A percentile compares a stretch with the other conserved stretches of the same genome.
phyloP scores from a whole-genome alignment of 2,113 vertebrate genomes.

The Fulica atra region DNA sequence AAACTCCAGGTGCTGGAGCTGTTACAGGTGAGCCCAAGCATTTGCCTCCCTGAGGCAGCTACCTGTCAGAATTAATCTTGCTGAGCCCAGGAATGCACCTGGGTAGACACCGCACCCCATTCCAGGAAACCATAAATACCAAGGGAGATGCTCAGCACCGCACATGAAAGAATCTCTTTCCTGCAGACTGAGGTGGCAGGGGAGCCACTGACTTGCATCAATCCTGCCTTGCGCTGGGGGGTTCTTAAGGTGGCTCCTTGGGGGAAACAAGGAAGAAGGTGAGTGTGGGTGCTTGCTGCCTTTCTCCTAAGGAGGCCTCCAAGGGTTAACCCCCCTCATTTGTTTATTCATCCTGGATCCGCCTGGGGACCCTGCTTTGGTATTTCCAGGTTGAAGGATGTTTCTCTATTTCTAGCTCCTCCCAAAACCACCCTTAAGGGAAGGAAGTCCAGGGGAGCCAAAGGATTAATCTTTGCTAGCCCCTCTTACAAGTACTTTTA shows the following conservation, averaged over 20 bases:
- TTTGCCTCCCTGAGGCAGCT: constrained; percentile 14
- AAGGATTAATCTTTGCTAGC: not conserved
- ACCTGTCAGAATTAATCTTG: constrained; percentile 57
- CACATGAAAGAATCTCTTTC: constrained; percentile 42
- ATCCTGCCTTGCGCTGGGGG: not conserved
- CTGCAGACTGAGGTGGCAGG: not conserved
- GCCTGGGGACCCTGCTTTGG: not conserved
- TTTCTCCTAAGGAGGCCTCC: not conserved
- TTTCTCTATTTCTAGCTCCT: not conserved
- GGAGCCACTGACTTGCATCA: not conserved
- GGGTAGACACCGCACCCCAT: constrained; percentile 16
- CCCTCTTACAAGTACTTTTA: not conserved
- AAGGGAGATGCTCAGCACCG: not conserved
- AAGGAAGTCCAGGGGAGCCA: not conserved
- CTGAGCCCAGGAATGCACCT: constrained; percentile 19
- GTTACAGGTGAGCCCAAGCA: constrained; percentile 44
- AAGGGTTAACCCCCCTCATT: not conserved
- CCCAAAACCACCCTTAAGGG: not conserved
- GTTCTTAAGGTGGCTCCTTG: constrained; percentile 16
- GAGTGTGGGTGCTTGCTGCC: not conserved
- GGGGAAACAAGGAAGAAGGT: not conserved
- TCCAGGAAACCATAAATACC: constrained; percentile 51
- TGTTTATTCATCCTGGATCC: not conserved
- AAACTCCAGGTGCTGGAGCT: constrained; percentile 63
- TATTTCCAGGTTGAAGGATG: not conserved